These are phyloP conservation scores for Platalea minor DNA, from an alignment of 2,797 vertebrate genomes.

Conservation along the genomic window DNA sequence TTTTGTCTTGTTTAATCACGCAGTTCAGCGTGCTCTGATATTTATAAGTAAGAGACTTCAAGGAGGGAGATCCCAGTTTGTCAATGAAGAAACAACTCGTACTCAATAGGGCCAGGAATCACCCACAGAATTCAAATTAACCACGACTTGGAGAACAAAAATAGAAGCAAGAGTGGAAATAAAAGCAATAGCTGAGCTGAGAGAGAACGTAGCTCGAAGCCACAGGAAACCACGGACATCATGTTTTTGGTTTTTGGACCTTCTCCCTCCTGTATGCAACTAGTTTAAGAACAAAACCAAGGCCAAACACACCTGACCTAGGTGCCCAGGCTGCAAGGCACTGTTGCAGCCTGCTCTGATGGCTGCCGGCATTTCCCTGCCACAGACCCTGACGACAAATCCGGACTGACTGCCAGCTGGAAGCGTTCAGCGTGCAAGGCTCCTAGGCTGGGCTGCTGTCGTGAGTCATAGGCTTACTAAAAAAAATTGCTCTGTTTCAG, in stretches of 20 bases:
- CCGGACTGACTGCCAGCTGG: neutral
- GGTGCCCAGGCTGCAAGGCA: neutral
- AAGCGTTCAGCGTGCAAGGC: neutral
- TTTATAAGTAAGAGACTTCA: neutral
- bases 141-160: neutral
- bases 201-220: neutral
- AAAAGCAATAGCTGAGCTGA: neutral
- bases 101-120: neutral
- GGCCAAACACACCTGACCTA: neutral
- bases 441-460: neutral
- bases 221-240: neutral
- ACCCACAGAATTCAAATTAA: neutral
- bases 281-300: neutral
- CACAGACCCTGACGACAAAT: neutral
- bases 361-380: neutral
- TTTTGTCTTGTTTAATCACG: neutral
- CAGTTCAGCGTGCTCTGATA: accelerated
- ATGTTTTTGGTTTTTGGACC: neutral
- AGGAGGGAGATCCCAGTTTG: neutral
- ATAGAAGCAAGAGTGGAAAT: neutral
- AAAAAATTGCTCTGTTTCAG: neutral
- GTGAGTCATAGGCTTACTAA: neutral
- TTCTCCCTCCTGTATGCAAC: neutral
- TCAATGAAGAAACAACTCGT: neutral
- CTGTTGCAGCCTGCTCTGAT: neutral